Conservation (phyloP, 30 jellyfish, hydroid and myxozoan species). For the Mastigias papua region DNA sequence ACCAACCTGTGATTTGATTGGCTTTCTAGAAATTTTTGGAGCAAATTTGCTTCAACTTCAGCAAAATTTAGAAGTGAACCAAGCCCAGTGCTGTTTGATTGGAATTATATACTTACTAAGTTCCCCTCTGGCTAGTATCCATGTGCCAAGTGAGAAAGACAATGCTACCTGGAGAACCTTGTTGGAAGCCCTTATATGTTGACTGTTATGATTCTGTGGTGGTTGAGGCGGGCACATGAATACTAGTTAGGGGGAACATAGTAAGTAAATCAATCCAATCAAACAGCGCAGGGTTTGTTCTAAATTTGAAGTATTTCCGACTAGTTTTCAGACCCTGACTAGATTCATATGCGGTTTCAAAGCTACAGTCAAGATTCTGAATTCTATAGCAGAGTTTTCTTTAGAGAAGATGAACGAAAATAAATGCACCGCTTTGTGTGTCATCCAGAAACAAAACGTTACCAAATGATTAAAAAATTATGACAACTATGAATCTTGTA, state of each 20-base stretch:
- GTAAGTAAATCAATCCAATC: background rate
- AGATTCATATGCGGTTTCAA: background rate
- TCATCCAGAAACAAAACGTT: no score
- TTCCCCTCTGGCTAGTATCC: background rate
- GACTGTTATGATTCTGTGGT: background rate
- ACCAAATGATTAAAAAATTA: no score
- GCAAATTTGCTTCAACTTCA: no score
- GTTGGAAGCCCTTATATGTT: background rate
- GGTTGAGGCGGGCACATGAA: background rate
- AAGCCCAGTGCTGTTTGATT: background rate
- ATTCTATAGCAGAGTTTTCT: no score
- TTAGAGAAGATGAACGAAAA: no score
- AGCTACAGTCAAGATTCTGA: background rate
- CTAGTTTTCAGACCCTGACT: background rate
- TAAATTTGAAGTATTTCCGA: background rate
- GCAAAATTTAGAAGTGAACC: background rate
- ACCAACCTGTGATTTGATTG: no score
- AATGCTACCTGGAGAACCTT: background rate
- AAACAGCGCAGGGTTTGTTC: background rate
- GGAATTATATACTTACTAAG: background rate
- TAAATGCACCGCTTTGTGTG: no score
- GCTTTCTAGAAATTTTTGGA: no score
- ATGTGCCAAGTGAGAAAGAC: background rate
- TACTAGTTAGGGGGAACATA: background rate
- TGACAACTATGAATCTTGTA: no score